These are phyloP conservation scores for Cochlearius cochlearius DNA, from an alignment of 2,113 vertebrate genomes.

Conservation along the genomic window DNA sequence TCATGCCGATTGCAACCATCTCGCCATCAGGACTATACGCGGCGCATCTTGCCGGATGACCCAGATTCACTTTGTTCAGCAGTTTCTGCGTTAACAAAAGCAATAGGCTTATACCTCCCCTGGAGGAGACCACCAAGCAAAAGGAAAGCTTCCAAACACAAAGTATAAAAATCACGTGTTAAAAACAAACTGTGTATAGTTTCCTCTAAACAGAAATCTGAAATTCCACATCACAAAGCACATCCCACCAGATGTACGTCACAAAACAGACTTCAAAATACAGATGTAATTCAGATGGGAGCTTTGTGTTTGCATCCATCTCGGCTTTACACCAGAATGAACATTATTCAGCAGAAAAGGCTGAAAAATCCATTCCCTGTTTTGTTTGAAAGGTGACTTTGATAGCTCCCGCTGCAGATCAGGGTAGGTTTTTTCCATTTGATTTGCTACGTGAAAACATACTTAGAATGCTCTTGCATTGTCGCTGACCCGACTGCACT, in stretches of 20 bases:
- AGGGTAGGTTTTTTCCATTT: background rate
- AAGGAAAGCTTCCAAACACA: background rate
- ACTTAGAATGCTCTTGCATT: background rate
- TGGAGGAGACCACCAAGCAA: background rate
- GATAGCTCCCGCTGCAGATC: background rate
- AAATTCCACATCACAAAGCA: background rate
- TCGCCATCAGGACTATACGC: constrained; percentile 92
- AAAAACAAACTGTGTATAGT: background rate
- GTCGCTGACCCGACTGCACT: background rate
- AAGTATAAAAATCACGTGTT: background rate
- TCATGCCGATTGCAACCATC: constrained; percentile 95
- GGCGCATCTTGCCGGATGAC: constrained; percentile 87
- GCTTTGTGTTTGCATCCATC: background rate
- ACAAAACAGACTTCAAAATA: background rate
- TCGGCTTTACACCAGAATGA: background rate
- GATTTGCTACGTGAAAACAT: background rate
- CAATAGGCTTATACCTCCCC: background rate
- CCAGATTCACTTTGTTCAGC: constrained; percentile 92
- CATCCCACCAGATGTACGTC: background rate
- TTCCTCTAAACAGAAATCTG: background rate
- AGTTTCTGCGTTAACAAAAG: constrained; percentile 82
- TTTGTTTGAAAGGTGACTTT: background rate
- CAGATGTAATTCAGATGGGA: background rate
- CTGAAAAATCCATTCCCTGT: background rate
- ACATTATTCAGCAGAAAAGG: background rate